These are phyloP conservation scores for Tanytarsus gracilentus DNA, from an alignment of 2,888 invertebrate genomes.

Conservation along the genomic window DNA sequence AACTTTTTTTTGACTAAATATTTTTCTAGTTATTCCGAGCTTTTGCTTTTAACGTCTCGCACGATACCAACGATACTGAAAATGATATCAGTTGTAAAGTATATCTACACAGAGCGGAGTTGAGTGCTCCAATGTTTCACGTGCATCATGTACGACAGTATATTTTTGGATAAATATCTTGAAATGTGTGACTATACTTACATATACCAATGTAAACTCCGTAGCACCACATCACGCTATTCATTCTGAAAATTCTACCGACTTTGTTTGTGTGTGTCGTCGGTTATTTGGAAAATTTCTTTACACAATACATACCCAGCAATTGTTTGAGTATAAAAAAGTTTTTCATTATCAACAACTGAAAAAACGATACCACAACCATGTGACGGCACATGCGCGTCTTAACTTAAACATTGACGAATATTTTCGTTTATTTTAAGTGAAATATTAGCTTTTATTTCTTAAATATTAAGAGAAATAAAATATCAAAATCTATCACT, in stretches of 20 bases:
- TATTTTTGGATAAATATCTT: too few species aligned
- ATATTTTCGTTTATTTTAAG: too few species aligned
- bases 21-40: background rate
- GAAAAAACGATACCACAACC: too few species aligned
- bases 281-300: background rate
- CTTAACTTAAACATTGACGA: too few species aligned
- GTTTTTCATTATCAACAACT: background rate
- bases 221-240: background rate
- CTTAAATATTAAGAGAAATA: too few species aligned
- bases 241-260: constrained; percentile 23
- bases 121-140: constrained; percentile 20
- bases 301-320: background rate
- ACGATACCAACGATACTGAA: constrained; percentile 27
- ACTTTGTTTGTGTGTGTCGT: background rate
- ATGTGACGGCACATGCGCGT: too few species aligned
- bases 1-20: too few species aligned
- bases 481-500: too few species aligned
- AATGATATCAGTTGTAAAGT: constrained; percentile 27
- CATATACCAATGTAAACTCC: constrained; percentile 9
- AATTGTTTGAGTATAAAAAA: background rate
- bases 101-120: constrained; percentile 7
- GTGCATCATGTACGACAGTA: background rate
- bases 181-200: background rate
- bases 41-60: constrained; percentile 18
- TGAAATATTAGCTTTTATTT: too few species aligned